Conservation (phyloP, 2,113 vertebrate species). For the Myocastor coypus region DNA sequence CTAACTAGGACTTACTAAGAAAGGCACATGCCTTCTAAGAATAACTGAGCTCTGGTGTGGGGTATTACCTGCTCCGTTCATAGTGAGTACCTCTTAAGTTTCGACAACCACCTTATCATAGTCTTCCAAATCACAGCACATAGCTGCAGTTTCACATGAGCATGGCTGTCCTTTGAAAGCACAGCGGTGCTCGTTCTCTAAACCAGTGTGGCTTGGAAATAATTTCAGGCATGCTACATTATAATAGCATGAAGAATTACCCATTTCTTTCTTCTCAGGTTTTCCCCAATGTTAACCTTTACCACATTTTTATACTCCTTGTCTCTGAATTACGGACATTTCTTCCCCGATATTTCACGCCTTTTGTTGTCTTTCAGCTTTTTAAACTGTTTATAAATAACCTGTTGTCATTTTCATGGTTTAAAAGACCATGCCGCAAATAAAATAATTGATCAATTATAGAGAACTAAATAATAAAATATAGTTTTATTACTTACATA, state of each 20-base stretch:
- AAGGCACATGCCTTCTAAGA: neutral
- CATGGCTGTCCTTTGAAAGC: neutral
- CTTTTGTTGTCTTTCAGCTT: neutral
- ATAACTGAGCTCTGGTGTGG: neutral
- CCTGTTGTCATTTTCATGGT: neutral
- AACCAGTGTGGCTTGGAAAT: neutral
- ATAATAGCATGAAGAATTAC: neutral
- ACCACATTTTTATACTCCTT: neutral
- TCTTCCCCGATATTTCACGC: neutral
- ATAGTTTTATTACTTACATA: neutral
- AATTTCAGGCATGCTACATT: slow-evolving; percentile 18
- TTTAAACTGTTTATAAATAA: neutral
- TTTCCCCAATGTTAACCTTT: neutral
- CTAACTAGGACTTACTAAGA: neutral
- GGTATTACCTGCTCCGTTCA: neutral
- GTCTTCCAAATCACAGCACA: neutral
- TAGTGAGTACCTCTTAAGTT: neutral
- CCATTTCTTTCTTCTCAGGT: neutral
- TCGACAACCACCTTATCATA: neutral
- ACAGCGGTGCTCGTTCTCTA: neutral
- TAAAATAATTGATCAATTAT: neutral
- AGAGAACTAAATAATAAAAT: neutral
- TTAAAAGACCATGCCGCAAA: neutral
- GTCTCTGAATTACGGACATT: neutral
- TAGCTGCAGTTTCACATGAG: neutral